Conservation (phyloP, 2,888 invertebrate species). For the Ophion ellenae region DNA sequence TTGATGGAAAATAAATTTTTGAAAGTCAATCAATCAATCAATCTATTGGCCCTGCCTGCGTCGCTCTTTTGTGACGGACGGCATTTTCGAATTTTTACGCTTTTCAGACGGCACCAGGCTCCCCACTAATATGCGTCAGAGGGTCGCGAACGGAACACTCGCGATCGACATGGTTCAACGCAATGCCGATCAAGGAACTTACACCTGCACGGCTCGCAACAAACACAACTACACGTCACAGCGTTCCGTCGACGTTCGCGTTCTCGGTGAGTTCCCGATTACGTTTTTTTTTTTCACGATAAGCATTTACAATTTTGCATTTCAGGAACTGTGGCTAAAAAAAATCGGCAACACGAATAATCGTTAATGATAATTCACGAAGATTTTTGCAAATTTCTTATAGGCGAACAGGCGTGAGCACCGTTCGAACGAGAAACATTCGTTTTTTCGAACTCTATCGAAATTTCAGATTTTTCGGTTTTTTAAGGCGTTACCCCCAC, state of each 20-base stretch:
- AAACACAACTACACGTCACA: conserved; percentile 84
- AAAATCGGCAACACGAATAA: neutral
- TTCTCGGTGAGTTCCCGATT: conserved; percentile 82
- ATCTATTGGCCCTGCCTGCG: neutral
- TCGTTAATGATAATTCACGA: neutral
- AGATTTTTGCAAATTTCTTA: conserved; percentile 1
- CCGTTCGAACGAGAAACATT: neutral
- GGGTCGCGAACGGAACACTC: conserved; percentile 85
- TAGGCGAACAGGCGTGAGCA: neutral
- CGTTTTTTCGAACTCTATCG: neutral
- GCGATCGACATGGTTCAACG: conserved; percentile 85
- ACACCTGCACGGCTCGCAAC: conserved; percentile 85
- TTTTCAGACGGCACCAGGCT: conserved; percentile 84
- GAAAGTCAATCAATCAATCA: neutral
- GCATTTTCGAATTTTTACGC: neutral
- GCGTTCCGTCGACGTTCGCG: conserved; percentile 82
- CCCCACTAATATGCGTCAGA: conserved; percentile 85
- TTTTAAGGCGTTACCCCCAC: no score
- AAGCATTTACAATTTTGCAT: neutral
- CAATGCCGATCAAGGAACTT: conserved; percentile 85
- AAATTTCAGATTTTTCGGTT: neutral
- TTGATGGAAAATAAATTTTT: conserved; percentile 4
- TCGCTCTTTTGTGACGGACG: neutral
- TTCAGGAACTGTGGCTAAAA: neutral
- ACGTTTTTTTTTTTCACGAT: conserved; percentile 17